phyloP scores from a whole-genome alignment of 1,140 invertebrate genomes.

The Drosophila varians region DNA sequence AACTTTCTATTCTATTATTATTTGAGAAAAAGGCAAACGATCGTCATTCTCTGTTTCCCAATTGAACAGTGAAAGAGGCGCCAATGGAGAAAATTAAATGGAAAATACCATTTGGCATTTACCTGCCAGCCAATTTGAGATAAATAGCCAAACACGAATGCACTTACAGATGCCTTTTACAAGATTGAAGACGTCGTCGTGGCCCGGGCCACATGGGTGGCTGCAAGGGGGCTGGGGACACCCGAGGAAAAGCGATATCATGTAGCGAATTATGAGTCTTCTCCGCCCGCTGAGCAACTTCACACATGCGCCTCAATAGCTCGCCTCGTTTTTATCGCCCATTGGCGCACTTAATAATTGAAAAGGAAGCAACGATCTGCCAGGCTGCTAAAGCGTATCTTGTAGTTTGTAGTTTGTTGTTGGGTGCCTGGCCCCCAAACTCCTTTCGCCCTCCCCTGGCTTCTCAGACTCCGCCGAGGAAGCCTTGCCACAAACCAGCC shows the following conservation, averaged over 20 bases:
- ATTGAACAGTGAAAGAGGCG: slow-evolving; percentile 17
- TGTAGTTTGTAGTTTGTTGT: slow-evolving; percentile 43
- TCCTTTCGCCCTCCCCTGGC: slow-evolving; percentile 28
- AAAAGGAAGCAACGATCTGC: slow-evolving; percentile 76
- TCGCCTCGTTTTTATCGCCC: slow-evolving; percentile 64
- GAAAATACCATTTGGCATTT: slow-evolving; percentile 47
- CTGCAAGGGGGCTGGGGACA: background rate
- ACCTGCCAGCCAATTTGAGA: slow-evolving; percentile 63
- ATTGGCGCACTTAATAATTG: slow-evolving; percentile 80
- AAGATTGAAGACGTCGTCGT: slow-evolving; percentile 61
- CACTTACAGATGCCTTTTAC: slow-evolving; percentile 66
- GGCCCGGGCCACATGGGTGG: background rate
- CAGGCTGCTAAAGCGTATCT: slow-evolving; percentile 34
- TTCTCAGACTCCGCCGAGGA: too few species aligned
- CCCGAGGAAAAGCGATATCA: slow-evolving; percentile 27
- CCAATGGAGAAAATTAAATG: slow-evolving; percentile 33
- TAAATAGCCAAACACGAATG: slow-evolving; percentile 67
- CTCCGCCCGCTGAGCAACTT: slow-evolving; percentile 11
- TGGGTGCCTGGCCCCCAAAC: slow-evolving; percentile 51
- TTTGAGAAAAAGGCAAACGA: too few species aligned
- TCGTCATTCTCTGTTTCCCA: background rate
- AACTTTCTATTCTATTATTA: background rate
- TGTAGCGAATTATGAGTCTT: slow-evolving; percentile 71
- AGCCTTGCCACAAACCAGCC: slow-evolving; percentile 3
- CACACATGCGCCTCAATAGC: slow-evolving; percentile 48